Evolutionary conservation across 2,888 invertebrate species (phyloP).

Genomic region (Ornithoptera alexandrae): DNA sequence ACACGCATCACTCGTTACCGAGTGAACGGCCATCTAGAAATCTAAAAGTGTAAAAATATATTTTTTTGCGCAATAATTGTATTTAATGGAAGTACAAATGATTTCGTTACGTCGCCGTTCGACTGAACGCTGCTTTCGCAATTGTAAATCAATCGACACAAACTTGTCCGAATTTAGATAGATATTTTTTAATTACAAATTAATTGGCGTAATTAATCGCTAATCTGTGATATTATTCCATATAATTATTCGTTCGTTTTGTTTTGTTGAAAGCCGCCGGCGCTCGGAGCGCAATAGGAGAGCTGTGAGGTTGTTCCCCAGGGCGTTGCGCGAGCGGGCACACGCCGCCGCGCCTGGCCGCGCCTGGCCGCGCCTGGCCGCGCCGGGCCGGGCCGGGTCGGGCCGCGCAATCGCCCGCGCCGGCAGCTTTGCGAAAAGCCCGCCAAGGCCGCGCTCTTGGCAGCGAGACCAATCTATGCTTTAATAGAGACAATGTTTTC

Average conservation of each 20-base stretch:
- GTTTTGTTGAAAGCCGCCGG: slow-evolving; percentile 31
- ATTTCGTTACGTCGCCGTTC: background rate
- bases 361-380: too few relatives aligned
- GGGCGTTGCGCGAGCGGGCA: slow-evolving; percentile 40
- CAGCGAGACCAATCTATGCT: slow-evolving; percentile 71
- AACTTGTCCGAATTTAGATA: background rate
- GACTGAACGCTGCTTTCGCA: background rate
- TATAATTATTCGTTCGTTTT: background rate
- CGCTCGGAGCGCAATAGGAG: slow-evolving; percentile 48
- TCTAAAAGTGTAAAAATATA: too few relatives aligned
- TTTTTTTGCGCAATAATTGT: too few relatives aligned
- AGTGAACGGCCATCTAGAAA: too few relatives aligned
- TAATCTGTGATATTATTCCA: background rate
- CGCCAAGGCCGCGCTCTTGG: slow-evolving; percentile 64
- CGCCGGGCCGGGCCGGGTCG: too few relatives aligned
- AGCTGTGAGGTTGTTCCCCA: slow-evolving; percentile 44
- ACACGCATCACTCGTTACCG: too few relatives aligned
- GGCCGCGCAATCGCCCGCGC: slow-evolving; percentile 56
- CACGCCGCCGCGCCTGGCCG: slow-evolving; percentile 46
- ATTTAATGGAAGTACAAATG: too few relatives aligned
- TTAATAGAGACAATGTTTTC: slow-evolving; percentile 56
- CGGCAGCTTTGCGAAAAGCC: slow-evolving; percentile 61
- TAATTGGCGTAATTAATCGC: slow-evolving; percentile 19
- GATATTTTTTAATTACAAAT: slow-evolving; percentile 19
- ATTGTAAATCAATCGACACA: slow-evolving; percentile 7